Evolutionary conservation across 2,113 vertebrate genomes (phyloP).

Genomic region (Grantiella picta): DNA sequence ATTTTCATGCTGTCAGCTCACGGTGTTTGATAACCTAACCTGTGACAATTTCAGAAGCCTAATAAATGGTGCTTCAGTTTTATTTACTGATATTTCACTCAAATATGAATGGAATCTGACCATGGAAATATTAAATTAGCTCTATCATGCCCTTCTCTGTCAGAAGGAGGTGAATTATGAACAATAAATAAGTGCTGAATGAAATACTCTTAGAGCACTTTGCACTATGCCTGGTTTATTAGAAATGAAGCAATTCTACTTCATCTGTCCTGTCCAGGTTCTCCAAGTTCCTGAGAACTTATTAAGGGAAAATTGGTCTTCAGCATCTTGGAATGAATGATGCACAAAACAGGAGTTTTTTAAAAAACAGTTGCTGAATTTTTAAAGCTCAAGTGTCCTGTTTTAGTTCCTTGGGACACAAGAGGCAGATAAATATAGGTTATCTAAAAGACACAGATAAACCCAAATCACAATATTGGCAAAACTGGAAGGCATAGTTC

Average conservation of each 20-base stretch:
- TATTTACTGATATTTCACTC: slow-evolving; percentile 72
- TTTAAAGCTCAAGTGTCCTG: background rate
- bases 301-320: slow-evolving; percentile 29
- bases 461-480: background rate
- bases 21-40: slow-evolving; percentile 59
- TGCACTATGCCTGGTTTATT: slow-evolving; percentile 2
- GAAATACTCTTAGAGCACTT: background rate
- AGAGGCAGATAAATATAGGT: background rate
- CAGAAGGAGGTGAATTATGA: slow-evolving; percentile 49
- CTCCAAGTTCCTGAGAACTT: background rate
- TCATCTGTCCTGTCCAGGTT: slow-evolving; percentile 19
- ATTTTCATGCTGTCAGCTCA: slow-evolving; percentile 47
- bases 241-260: slow-evolving; percentile 25
- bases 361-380: background rate
- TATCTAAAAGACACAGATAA: background rate
- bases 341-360: background rate
- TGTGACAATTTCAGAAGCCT: slow-evolving; percentile 62
- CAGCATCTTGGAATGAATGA: background rate
- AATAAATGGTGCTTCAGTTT: slow-evolving; percentile 65
- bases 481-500: background rate
- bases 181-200: slow-evolving; percentile 37
- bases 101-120: slow-evolving; percentile 64
- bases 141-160: slow-evolving; percentile 61
- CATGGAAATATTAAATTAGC: slow-evolving; percentile 54
- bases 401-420: background rate